Percentiles rank a stretch among this genome's conserved stretches.
Conservation (phyloP, 2,113 vertebrate species). For the Ictalurus punctatus region DNA sequence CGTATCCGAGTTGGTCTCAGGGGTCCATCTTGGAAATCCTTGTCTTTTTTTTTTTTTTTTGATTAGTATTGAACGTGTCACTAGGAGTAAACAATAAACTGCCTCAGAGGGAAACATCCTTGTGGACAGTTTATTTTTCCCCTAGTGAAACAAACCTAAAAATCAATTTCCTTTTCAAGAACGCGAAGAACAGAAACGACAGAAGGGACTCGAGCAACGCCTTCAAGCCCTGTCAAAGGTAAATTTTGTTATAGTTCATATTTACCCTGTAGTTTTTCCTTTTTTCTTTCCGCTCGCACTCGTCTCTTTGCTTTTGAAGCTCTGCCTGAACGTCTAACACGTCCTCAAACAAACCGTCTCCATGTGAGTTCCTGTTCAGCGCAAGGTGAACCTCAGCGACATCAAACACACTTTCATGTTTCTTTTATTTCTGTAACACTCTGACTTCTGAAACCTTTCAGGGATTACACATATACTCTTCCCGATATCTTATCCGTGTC, state of each 20-base stretch:
- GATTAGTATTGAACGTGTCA: constrained; percentile 8
- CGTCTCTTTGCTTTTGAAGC: constrained; percentile 36
- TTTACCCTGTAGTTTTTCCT: background rate
- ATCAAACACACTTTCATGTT: constrained; percentile 72
- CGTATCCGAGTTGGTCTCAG: background rate
- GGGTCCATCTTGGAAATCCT: constrained; percentile 14
- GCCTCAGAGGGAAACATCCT: constrained; percentile 24
- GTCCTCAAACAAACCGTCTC: constrained; percentile 47
- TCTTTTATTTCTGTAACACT: constrained; percentile 66
- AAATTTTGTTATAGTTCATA: constrained; percentile 22
- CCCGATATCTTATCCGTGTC: background rate
- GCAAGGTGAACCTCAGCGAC: constrained; percentile 64
- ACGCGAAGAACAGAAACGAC: background rate
- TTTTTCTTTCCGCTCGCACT: constrained; percentile 40
- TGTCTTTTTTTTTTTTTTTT: background rate
- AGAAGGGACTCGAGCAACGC: constrained; percentile 24
- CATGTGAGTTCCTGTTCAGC: constrained; percentile 53
- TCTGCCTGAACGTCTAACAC: background rate
- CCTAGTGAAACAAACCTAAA: constrained; percentile 40
- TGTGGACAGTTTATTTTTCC: constrained; percentile 31
- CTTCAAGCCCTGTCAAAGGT: constrained; percentile 9
- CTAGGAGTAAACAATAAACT: constrained; percentile 14
- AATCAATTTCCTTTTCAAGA: constrained; percentile 37
- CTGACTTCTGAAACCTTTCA: constrained; percentile 55
- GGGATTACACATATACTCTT: background rate